Base-by-base conservation (phyloP, 2,888 invertebrate species). In the Leptura quadrifasciata region DNA sequence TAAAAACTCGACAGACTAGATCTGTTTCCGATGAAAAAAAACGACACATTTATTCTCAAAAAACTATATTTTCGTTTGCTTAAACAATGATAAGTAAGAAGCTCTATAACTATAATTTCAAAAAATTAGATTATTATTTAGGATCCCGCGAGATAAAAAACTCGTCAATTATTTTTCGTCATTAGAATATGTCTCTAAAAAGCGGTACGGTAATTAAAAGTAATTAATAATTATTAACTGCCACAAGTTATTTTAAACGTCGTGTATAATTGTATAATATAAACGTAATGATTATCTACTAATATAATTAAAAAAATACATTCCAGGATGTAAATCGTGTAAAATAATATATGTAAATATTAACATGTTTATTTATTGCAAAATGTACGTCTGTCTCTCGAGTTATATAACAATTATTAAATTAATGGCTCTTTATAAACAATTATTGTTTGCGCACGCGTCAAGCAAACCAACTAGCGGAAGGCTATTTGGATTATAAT, bases 391-490 rank as follows among this genome's bases (percentile, higher is more conserved):
- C 3, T 71, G 47, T 67, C 65, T 31, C 60, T 24, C 17, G 39
- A 24, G 47, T 73, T 73, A 70, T 20, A 55, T 60, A 73, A 76
- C 47, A 47, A 47, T 72, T 72, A 12, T 21, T 31, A 64, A 65
- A 73, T 74, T 58, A 63, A 73, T 70, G 63, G 58, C 47, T 55
- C 31, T 65, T 63, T 75, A 69, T 39, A 18, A 72, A 77, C 69
- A 77, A 75, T 39, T 15, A n/a, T 61, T 57, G 57, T 4, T 18
- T 54, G 70, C 78, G 80, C 80, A 72, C 77, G 80, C 74, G 76
- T 65, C n/a, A 15, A 27, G 20, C 47, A 70, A 72, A 57, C 78
- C 78, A 80, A 80, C 80, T 65, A 71, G 75, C 72, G 77, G 78
- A 77, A 75, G 78, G 72, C 74, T 58, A 61, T 60, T 68, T 61